Conservation (phyloP, 1,140 invertebrate genomes). For the Calosoma granatense region DNA sequence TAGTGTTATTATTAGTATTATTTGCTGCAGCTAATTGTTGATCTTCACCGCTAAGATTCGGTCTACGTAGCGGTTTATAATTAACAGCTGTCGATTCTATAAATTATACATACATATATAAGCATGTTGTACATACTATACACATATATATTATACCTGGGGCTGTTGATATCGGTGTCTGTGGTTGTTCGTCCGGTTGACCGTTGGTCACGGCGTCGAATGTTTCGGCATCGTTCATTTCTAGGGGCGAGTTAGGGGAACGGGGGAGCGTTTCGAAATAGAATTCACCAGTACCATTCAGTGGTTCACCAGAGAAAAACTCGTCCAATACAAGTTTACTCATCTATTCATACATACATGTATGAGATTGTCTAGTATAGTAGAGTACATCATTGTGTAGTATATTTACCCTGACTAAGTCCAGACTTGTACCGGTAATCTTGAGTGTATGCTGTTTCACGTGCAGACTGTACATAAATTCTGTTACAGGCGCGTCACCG, state of each 20-base stretch:
- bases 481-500: conserved; percentile 70
- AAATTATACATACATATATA: neutral
- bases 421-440: conserved; percentile 72
- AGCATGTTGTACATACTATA: conserved; percentile 9
- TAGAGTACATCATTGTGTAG: too few species aligned
- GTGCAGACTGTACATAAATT: conserved; percentile 78
- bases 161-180: conserved; percentile 23
- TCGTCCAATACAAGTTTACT: conserved; percentile 78
- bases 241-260: conserved; percentile 26
- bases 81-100: neutral
- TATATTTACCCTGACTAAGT: conserved; percentile 64
- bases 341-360: conserved; percentile 41
- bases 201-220: conserved; percentile 24
- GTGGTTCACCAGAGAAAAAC: conserved; percentile 56
- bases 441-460: conserved; percentile 69
- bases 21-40: neutral
- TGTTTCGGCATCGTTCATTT: conserved; percentile 27
- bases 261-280: conserved; percentile 39
- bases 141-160: too few species aligned
- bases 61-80: neutral
- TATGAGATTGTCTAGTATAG: too few species aligned
- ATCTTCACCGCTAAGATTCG: too few species aligned
- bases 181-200: conserved; percentile 31
- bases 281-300: conserved; percentile 40
- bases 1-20: conserved; percentile 13